Conservation (phyloP, 2,888 invertebrate genomes). For the Macrophya alboannulata region DNA sequence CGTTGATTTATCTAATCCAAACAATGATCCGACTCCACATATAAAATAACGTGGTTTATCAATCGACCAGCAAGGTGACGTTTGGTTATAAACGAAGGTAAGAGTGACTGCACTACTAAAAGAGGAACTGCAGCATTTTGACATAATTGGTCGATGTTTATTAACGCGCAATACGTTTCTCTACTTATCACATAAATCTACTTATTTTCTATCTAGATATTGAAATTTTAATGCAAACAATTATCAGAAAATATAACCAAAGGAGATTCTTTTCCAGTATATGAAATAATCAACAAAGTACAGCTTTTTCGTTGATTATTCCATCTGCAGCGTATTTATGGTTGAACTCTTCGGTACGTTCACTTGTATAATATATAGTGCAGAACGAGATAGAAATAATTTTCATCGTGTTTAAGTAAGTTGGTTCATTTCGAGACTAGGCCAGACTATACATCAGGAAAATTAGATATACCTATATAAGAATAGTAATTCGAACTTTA, state of each 20-base stretch:
- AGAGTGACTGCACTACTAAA: too few species aligned
- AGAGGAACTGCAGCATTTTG: neutral
- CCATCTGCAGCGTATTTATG: neutral
- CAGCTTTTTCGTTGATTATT: neutral
- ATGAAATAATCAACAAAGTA: neutral
- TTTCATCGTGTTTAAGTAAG: neutral
- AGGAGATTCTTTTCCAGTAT: neutral
- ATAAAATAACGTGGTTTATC: neutral
- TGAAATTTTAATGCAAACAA: too few species aligned
- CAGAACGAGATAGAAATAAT: neutral
- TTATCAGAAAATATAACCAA: too few species aligned
- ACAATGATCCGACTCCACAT: neutral
- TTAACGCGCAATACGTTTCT: neutral
- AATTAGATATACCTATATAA: neutral
- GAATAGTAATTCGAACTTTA: constrained; percentile 28
- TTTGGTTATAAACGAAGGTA: neutral
- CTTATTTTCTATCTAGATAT: too few species aligned
- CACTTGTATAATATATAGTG: neutral
- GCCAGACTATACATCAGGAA: neutral
- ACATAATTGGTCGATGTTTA: neutral
- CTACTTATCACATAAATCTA: neutral
- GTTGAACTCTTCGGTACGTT: neutral
- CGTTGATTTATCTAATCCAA: neutral
- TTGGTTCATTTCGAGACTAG: neutral
- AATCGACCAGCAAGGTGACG: neutral